These are phyloP conservation scores for Apus apus DNA, from an alignment of 2,113 vertebrate genomes.

Conservation along the genomic window DNA sequence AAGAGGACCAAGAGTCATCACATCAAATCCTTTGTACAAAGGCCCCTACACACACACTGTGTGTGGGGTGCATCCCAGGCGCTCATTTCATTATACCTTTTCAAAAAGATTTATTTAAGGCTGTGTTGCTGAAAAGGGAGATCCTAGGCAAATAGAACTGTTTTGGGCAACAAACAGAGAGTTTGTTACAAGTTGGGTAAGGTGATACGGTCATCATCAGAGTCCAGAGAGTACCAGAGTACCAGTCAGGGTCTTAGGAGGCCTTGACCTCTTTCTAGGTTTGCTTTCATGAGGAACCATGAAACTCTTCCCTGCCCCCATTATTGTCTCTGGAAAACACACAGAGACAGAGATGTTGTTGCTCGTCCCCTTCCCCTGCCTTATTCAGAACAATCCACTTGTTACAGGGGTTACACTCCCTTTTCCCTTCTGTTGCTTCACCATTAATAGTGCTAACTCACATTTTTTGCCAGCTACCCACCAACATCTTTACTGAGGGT, in stretches of 20 bases:
- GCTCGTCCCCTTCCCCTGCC: neutral
- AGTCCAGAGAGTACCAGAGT: neutral
- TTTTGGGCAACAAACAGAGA: neutral
- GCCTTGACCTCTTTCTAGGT: neutral
- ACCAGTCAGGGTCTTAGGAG: neutral
- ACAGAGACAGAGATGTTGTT: neutral
- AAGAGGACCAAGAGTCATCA: neutral
- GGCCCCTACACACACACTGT: neutral
- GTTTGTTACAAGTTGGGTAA: neutral
- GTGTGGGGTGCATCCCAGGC: neutral
- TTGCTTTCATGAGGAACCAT: neutral
- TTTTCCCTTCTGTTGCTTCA: neutral
- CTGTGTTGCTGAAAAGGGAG: neutral
- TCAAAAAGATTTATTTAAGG: neutral
- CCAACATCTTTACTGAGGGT: neutral
- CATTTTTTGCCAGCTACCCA: neutral
- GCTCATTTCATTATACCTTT: neutral
- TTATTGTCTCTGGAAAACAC: neutral
- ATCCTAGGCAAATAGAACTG: neutral
- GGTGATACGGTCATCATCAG: too few species aligned
- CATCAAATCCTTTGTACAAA: neutral
- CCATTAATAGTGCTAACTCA: neutral
- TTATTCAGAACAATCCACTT: neutral
- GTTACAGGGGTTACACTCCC: neutral
- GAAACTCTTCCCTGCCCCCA: neutral